Conservation (phyloP, 2,113 vertebrate genomes). For the Thinocorus orbignyianus region DNA sequence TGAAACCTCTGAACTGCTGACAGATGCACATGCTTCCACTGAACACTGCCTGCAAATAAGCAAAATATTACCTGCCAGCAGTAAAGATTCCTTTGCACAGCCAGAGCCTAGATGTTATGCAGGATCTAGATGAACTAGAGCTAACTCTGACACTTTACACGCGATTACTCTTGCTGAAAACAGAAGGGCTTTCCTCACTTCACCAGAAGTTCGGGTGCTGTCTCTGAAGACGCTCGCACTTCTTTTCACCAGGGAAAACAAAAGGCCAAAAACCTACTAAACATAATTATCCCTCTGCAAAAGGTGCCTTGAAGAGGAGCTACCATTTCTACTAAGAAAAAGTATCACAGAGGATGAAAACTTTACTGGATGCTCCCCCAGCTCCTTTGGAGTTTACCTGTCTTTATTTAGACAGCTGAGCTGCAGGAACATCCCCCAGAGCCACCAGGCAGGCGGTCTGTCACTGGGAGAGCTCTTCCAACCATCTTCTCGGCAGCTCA, state of each 20-base stretch:
- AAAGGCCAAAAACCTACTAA: accelerated
- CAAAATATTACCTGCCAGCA: neutral
- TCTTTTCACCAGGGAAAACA: neutral
- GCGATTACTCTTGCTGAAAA: neutral
- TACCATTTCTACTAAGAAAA: neutral
- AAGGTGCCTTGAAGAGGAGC: neutral
- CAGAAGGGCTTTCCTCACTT: neutral
- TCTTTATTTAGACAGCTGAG: neutral
- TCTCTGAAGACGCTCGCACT: neutral
- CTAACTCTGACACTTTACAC: neutral
- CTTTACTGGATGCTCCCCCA: accelerated
- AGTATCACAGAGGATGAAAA: neutral
- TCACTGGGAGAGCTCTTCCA: neutral
- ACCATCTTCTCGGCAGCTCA: neutral
- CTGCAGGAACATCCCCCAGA: neutral
- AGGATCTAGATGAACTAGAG: neutral
- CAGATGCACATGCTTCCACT: too few species aligned
- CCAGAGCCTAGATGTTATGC: neutral
- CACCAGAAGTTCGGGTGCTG: neutral
- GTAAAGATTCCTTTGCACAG: neutral
- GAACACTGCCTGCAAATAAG: neutral
- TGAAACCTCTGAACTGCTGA: neutral
- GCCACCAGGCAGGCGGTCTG: neutral
- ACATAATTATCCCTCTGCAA: neutral
- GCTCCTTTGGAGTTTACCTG: neutral